Evolutionary conservation across 2,888 invertebrate genomes (phyloP).

Genomic region (Schrankia costaestrigalis): DNA sequence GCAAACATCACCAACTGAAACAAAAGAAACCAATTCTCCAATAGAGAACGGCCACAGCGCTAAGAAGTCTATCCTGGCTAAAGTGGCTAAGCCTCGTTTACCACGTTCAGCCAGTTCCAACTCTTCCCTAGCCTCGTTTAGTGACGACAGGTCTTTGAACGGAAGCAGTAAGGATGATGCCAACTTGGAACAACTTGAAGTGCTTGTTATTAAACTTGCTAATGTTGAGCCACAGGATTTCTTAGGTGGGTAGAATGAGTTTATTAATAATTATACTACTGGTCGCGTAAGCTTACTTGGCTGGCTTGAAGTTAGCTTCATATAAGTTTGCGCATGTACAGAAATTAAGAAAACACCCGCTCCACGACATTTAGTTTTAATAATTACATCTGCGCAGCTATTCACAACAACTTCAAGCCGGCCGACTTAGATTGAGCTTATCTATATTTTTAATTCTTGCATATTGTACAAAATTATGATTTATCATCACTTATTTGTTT

Average conservation of each 20-base stretch:
- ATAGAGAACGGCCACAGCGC: constrained; percentile 51
- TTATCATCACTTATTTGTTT: too few species aligned
- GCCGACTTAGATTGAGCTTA: too few species aligned
- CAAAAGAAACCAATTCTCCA: constrained; percentile 49
- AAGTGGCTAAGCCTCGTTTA: constrained; percentile 58
- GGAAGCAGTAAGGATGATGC: constrained; percentile 40
- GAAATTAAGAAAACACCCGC: too few species aligned
- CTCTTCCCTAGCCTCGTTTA: constrained; percentile 39
- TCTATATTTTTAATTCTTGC: too few species aligned
- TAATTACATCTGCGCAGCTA: too few species aligned
- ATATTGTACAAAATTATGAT: too few species aligned
- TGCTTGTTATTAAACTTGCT: constrained; percentile 66
- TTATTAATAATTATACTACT: background rate
- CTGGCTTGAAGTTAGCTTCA: too few species aligned
- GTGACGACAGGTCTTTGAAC: constrained; percentile 44
- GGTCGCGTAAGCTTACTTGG: too few species aligned
- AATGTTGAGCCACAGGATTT: constrained; percentile 66
- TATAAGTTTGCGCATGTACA: too few species aligned
- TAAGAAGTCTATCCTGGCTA: constrained; percentile 61
- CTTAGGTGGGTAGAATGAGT: constrained; percentile 60
- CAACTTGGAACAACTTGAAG: constrained; percentile 52
- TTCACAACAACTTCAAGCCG: too few species aligned
- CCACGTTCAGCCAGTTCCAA: constrained; percentile 56
- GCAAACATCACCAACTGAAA: constrained; percentile 45
- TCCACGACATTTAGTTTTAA: too few species aligned